Percentiles rank a stretch among this genome's conserved stretches.
These are phyloP conservation scores for Hippocampus kuda DNA, from an alignment of 2,797 vertebrate genomes.

Conservation along the genomic window DNA sequence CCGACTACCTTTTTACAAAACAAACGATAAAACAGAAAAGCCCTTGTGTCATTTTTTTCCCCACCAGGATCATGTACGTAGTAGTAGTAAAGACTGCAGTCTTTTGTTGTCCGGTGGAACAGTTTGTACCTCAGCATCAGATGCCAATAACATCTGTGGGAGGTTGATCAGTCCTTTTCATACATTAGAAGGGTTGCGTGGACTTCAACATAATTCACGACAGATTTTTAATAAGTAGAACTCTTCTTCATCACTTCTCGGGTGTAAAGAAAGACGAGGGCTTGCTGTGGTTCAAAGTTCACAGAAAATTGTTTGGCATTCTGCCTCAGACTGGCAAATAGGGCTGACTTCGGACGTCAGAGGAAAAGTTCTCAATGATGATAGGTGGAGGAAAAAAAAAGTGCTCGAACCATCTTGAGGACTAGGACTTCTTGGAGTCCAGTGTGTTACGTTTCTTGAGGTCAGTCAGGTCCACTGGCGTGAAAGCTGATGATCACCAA, in stretches of 20 bases:
- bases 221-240: slow-evolving; percentile 27
- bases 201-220: slow-evolving; percentile 35
- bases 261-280: slow-evolving; percentile 25
- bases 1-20: slow-evolving; percentile 46
- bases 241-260: slow-evolving; percentile 31
- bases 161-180: slow-evolving; percentile 49
- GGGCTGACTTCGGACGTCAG: slow-evolving; percentile 55
- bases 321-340: slow-evolving; percentile 49
- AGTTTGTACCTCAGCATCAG: slow-evolving; percentile 49
- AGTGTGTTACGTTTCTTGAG: slow-evolving; percentile 90
- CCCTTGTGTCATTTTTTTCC: slow-evolving; percentile 51
- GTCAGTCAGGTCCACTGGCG: slow-evolving; percentile 91
- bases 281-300: slow-evolving; percentile 52
- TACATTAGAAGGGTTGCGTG: slow-evolving; percentile 35
- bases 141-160: slow-evolving; percentile 44
- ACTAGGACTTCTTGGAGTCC: slow-evolving; percentile 94
- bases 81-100: slow-evolving; percentile 58
- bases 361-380: slow-evolving; percentile 61
- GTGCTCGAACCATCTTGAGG: slow-evolving; percentile 30
- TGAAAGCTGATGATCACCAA: slow-evolving; percentile 74
- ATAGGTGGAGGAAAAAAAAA: slow-evolving; percentile 43
- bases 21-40: slow-evolving; percentile 44
- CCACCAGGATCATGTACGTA: slow-evolving; percentile 40
- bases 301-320: slow-evolving; percentile 42
- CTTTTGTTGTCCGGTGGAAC: slow-evolving; percentile 44